Evolutionary conservation across 2,888 invertebrate genomes (phyloP).

Genomic region (Lycocerus yunnanus): DNA sequence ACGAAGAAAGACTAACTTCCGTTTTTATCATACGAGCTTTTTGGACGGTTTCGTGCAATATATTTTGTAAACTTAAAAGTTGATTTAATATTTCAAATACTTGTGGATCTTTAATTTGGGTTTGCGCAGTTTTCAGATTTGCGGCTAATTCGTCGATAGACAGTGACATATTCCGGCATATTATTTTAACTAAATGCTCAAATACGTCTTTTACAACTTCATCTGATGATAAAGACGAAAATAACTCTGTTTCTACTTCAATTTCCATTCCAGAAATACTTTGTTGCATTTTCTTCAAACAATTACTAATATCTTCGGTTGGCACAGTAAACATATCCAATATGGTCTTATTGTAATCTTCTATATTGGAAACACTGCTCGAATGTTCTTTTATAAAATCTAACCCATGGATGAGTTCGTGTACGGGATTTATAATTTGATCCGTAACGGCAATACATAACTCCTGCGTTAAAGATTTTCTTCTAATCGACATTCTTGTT

Average conservation of each 20-base stretch:
- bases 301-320: slow-evolving; percentile 47
- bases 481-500: slow-evolving; percentile 43
- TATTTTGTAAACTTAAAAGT: slow-evolving; percentile 50
- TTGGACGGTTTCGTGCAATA: slow-evolving; percentile 45
- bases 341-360: slow-evolving; percentile 38
- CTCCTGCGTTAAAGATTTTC: slow-evolving; percentile 50
- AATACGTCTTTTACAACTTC: slow-evolving; percentile 52
- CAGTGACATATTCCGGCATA: slow-evolving; percentile 49
- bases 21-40: slow-evolving; percentile 44
- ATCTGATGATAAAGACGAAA: slow-evolving; percentile 33
- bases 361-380: slow-evolving; percentile 40
- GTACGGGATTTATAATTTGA: slow-evolving; percentile 66
- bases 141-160: slow-evolving; percentile 49
- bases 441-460: slow-evolving; percentile 64
- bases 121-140: slow-evolving; percentile 51
- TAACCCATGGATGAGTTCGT: slow-evolving; percentile 65
- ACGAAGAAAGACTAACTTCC: slow-evolving; percentile 51
- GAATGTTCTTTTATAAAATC: slow-evolving; percentile 55
- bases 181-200: slow-evolving; percentile 52
- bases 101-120: slow-evolving; percentile 42
- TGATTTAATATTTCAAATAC: slow-evolving; percentile 49
- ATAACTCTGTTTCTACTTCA: slow-evolving; percentile 32
- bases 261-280: slow-evolving; percentile 35
- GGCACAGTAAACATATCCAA: slow-evolving; percentile 47
- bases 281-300: slow-evolving; percentile 46